phyloP scores from a whole-genome alignment of 1,140 invertebrate species.

The Chymomyza costata region DNA sequence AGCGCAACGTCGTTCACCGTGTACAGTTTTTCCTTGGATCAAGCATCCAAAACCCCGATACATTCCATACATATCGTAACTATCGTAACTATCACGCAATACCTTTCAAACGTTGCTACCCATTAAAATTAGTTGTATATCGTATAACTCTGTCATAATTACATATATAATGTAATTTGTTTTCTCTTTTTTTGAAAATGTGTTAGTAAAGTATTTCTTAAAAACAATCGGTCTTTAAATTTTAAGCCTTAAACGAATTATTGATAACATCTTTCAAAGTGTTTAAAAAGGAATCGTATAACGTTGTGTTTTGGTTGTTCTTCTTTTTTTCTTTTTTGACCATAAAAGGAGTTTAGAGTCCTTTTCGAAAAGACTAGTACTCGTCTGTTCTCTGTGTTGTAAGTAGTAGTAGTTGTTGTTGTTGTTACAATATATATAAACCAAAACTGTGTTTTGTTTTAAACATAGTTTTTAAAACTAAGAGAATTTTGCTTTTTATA shows the following conservation, averaged over 20 bases:
- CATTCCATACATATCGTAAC: no score
- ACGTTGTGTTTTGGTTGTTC: conserved; percentile 62
- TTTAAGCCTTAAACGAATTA: conserved; percentile 40
- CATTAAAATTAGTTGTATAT: conserved; percentile 15
- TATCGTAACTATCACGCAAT: no score
- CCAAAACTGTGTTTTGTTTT: conserved; percentile 52
- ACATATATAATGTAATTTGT: conserved; percentile 29
- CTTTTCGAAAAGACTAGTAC: conserved; percentile 74
- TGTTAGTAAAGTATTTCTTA: no score
- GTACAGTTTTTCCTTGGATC: conserved; percentile 5
- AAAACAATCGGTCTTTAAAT: no score
- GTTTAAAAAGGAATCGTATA: conserved; percentile 64
- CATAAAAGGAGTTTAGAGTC: conserved; percentile 72
- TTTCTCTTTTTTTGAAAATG: conserved; percentile 40
- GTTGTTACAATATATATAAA: conserved; percentile 11
- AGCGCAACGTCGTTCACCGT: conserved; percentile 27
- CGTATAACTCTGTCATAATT: conserved; percentile 42
- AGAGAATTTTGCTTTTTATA: conserved; percentile 46
- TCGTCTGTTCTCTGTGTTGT: conserved; percentile 29
- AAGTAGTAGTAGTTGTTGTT: conserved; percentile 17
- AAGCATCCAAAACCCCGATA: neutral
- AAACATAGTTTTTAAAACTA: conserved; percentile 45
- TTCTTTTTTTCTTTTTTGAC: conserved; percentile 19
- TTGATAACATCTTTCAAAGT: no score
- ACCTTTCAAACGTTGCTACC: neutral